Evolutionary conservation across 2,113 vertebrate species (phyloP), one percentile per base, ranked within the genome.

Genomic region (Pygoscelis adeliae): DNA sequence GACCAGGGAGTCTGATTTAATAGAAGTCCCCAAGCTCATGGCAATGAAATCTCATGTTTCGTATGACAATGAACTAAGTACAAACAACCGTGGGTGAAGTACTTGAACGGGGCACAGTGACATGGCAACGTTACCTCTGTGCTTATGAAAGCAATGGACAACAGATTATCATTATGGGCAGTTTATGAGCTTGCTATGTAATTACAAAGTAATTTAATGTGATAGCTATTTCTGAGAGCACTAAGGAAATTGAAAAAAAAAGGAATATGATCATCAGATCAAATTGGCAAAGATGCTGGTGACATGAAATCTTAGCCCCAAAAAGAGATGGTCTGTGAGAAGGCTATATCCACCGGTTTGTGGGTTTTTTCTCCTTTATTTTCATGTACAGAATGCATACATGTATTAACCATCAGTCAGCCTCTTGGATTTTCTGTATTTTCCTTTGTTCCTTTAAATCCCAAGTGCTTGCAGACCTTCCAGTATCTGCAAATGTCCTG

Each of bases 21-120:
- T 1, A 55, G 9, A 62, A 74, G 11, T 29, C 9, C 0, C 0
- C 16, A 46, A 59, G 3, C 2, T 52, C 34, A 30, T 20, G 34
- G 65, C 72, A 80, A 38, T 2, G 2, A 71, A 86, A 78, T 87
- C 38, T 89, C 23, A 40, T 70, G 74, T 86, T 87, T 87, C 47
- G 22, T 55, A 15, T 0, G 5, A 22, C 30, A 58, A 5, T 6
- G 6, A 63, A 55, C 11, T 29, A 86, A 74, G 6, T 71, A 61
- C 9, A 47, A 71, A 44, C 21, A 78, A 26, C 9, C 1, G 4
- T 63, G 47, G 12, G 23, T 59, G 44, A 91, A 65, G 21, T 76
- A 81, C 44, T 79, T 55, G 34, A 67, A 27, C 1, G 4, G 50
- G 47, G 44, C 71, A 79, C 6, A 40, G 52, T 32, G 65, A 82